A percentile compares a stretch with the other conserved stretches of the same genome.
Conservation (phyloP, 2,888 invertebrate species). For the Scelioninae gen. 1 region DNA sequence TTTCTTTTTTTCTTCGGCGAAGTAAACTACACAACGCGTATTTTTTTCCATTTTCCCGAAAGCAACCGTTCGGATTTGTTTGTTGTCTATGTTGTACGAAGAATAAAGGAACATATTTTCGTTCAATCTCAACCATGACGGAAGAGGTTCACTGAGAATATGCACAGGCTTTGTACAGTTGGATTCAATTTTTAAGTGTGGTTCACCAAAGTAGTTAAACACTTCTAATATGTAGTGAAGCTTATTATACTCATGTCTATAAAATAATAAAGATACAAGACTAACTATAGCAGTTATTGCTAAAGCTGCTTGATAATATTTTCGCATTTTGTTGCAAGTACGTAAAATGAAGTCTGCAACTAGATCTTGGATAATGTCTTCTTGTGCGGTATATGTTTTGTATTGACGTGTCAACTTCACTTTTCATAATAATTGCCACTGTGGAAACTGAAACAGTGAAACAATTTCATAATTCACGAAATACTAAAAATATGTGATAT, state of each 20-base stretch:
- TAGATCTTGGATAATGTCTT: background rate
- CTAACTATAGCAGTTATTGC: conserved; percentile 90
- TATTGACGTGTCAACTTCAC: background rate
- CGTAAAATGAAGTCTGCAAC: background rate
- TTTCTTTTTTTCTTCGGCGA: conserved; percentile 86
- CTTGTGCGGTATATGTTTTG: background rate
- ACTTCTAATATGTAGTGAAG: conserved; percentile 93
- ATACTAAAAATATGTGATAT: too few species aligned
- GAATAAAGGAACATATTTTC: conserved; percentile 88
- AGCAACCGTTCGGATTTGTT: conserved; percentile 87
- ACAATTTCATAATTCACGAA: too few species aligned
- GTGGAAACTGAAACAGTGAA: background rate
- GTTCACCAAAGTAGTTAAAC: conserved; percentile 93
- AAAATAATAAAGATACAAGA: conserved; percentile 90
- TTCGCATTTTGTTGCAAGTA: conserved; percentile 87
- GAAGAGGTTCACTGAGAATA: conserved; percentile 86
- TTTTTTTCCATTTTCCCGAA: conserved; percentile 87
- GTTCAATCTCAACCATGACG: conserved; percentile 88
- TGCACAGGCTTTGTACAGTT: conserved; percentile 82
- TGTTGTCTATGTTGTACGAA: conserved; percentile 87
- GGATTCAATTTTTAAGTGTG: conserved; percentile 85
- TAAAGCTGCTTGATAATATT: conserved; percentile 92
- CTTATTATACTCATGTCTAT: conserved; percentile 93
- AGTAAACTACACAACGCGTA: conserved; percentile 89
- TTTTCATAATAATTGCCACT: conserved; percentile 4